Conservation (phyloP, 2,113 vertebrate species). For the Pseudorasbora parva region DNA sequence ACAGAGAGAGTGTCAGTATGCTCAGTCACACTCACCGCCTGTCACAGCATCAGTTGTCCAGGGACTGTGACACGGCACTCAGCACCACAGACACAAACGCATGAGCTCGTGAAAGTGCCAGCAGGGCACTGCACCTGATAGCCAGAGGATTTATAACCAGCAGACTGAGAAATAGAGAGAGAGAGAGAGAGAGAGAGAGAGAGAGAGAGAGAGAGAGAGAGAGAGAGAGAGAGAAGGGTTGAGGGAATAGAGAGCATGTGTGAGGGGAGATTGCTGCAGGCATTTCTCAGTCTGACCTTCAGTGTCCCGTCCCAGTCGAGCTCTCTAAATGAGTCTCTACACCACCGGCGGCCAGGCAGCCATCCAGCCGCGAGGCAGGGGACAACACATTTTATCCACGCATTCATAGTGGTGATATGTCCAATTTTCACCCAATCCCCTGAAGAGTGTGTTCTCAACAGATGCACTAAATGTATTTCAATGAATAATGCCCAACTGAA, state of each 20-base stretch:
- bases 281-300: constrained; percentile 56
- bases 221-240: constrained; percentile 10
- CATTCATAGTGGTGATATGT: constrained; percentile 21
- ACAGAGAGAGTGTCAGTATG: constrained; percentile 29
- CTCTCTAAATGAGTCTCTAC: constrained; percentile 20
- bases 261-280: constrained; percentile 57
- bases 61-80: constrained; percentile 54
- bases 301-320: constrained; percentile 26
- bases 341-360: constrained; percentile 28
- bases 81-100: constrained; percentile 53
- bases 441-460: constrained; percentile 6
- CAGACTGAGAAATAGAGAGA: constrained; percentile 46
- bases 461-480: constrained; percentile 18
- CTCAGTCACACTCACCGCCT: constrained; percentile 47
- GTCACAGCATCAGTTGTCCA: constrained; percentile 47
- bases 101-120: constrained; percentile 61
- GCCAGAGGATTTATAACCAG: constrained; percentile 56
- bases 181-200: constrained; percentile 38
- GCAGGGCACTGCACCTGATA: constrained; percentile 53
- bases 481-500: constrained; percentile 5
- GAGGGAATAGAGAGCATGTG: constrained; percentile 31
- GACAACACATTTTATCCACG: constrained; percentile 32
- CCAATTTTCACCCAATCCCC: constrained; percentile 44
- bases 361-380: constrained; percentile 23
- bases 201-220: constrained; percentile 16